Percentiles rank a stretch among this genome's conserved stretches.
Conservation (phyloP, 2,888 invertebrate genomes). For the Lepas anatifera region DNA sequence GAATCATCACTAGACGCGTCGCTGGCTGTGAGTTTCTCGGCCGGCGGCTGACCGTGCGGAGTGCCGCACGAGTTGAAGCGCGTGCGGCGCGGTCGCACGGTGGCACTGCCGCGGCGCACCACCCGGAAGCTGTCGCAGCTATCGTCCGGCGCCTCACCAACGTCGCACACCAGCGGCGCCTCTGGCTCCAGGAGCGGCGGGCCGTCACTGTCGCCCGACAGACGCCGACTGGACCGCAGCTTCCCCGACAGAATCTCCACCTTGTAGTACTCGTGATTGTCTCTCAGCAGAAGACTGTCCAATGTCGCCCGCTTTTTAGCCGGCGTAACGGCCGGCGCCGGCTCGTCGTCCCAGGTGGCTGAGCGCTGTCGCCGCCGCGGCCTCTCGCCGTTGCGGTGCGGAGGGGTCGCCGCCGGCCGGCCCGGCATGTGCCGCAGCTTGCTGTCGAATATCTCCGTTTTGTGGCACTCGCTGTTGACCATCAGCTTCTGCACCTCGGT, state of each 20-base stretch:
- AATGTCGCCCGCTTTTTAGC: not conserved
- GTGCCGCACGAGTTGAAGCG: not conserved
- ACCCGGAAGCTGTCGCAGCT: not conserved
- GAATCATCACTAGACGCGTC: not conserved
- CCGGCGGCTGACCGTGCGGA: not conserved
- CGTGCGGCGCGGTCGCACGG: not conserved
- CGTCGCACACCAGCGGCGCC: not conserved
- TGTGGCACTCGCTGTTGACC: not conserved
- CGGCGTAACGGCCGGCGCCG: not conserved
- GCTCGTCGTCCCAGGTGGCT: not conserved
- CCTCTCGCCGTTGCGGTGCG: not conserved
- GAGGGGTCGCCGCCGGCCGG: not conserved
- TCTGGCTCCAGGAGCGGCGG: not conserved
- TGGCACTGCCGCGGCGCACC: not conserved
- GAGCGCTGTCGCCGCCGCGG: not conserved
- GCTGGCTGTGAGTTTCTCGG: not conserved
- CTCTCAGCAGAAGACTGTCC: not conserved
- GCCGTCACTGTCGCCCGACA: not conserved
- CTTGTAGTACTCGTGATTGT: constrained; percentile 8
- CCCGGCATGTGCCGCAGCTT: constrained; percentile 4
- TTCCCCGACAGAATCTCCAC: not conserved
- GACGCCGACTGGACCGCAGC: not conserved
- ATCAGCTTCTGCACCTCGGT: not conserved
- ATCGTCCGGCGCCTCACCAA: not conserved
- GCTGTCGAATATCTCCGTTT: not conserved